Evolutionary conservation across 2,113 vertebrate genomes (phyloP).

Genomic region (Chrysochloris asiatica): DNA sequence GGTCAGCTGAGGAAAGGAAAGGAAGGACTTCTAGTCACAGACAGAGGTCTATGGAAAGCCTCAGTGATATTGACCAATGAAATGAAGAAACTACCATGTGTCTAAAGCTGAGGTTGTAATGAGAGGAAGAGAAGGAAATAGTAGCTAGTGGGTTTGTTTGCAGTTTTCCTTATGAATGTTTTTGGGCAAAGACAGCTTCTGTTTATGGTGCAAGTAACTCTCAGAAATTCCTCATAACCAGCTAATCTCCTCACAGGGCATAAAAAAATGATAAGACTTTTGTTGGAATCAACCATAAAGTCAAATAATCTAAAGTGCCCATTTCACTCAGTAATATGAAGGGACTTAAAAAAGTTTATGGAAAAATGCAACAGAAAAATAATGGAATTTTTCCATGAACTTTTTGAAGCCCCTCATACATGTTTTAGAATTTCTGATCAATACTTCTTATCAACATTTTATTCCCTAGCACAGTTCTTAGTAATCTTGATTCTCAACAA

Average conservation of each 20-base stretch:
- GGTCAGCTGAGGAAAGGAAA: not conserved
- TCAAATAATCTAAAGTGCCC: not conserved
- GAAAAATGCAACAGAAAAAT: too few relatives aligned
- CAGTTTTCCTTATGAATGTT: not conserved
- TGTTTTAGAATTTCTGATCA: not conserved
- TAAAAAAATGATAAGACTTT: not conserved
- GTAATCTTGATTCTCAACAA: not conserved
- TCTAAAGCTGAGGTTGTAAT: not conserved
- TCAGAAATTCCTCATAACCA: not conserved
- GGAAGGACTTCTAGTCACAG: not conserved
- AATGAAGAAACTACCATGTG: not conserved
- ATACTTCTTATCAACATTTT: not conserved
- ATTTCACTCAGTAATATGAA: not conserved
- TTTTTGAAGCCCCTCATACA: too few relatives aligned
- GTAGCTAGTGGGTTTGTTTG: not conserved
- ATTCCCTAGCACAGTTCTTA: not conserved
- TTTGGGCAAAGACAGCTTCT: not conserved
- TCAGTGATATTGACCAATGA: not conserved
- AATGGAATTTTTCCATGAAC: too few relatives aligned
- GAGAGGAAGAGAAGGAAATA: not conserved
- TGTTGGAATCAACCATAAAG: not conserved
- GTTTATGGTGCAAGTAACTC: not conserved
- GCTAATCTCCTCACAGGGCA: not conserved
- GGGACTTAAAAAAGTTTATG: too few relatives aligned
- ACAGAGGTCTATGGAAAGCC: fast-evolving